Conservation (phyloP, 2,888 invertebrate species). For the Drosophila maculinotata region DNA sequence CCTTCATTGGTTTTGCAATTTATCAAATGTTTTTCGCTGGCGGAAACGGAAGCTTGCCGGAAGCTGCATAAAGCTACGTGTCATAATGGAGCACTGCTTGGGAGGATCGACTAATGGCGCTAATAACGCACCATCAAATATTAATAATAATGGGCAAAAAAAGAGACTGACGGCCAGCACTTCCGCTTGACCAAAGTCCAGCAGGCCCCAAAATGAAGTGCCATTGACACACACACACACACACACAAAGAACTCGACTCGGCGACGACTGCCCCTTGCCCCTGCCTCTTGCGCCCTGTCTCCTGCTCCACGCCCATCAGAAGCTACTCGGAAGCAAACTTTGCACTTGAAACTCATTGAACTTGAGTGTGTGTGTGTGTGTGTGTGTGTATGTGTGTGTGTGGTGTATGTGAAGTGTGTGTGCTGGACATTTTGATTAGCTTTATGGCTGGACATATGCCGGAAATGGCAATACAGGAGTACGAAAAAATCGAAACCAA, state of each 20-base stretch:
- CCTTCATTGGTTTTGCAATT: conserved; percentile 66
- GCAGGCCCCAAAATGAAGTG: conserved; percentile 48
- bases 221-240: conserved; percentile 26
- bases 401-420: conserved; percentile 40
- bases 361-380: conserved; percentile 33
- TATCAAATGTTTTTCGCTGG: conserved; percentile 63
- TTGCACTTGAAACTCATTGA: conserved; percentile 64
- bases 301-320: conserved; percentile 18
- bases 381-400: conserved; percentile 25
- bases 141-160: conserved; percentile 59
- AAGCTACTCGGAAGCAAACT: conserved; percentile 46
- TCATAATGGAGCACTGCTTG: conserved; percentile 46
- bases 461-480: conserved; percentile 61
- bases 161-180: conserved; percentile 43
- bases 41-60: conserved; percentile 73
- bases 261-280: not conserved
- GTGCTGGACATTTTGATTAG: conserved; percentile 77
- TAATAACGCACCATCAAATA: conserved; percentile 70
- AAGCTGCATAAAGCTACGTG: conserved; percentile 70
- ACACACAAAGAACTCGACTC: conserved; percentile 19
- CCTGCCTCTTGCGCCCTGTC: not conserved
- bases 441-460: conserved; percentile 65
- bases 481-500: conserved; percentile 15
- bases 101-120: conserved; percentile 59
- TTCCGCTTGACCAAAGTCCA: conserved; percentile 57